Evolutionary conservation across 2,113 vertebrate genomes (phyloP).

Genomic region (Uria lomvia): DNA sequence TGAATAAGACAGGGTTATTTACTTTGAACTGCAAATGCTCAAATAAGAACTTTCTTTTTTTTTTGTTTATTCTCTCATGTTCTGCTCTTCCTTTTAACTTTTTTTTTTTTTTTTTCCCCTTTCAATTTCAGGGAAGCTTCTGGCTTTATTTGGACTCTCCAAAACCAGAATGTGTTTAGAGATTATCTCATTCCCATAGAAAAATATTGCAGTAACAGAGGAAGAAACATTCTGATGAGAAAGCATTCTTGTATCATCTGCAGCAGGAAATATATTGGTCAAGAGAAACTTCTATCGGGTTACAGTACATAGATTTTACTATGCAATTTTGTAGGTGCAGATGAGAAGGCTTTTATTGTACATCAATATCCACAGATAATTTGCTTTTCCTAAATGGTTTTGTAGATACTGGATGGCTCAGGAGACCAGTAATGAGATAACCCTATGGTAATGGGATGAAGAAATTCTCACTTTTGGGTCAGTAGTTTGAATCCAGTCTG

Average conservation of each 20-base stretch:
- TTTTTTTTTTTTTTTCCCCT: neutral
- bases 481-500: neutral
- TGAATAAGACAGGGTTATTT: conserved; percentile 14
- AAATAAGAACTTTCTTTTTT: neutral
- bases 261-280: neutral
- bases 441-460: neutral
- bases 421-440: neutral
- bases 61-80: neutral
- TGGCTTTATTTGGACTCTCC: neutral
- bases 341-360: neutral
- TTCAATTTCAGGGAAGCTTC: neutral
- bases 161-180: neutral
- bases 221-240: neutral
- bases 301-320: conserved; percentile 19
- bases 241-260: neutral
- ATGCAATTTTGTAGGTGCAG: neutral
- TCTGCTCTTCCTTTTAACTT: neutral
- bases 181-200: neutral
- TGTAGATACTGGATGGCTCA: neutral
- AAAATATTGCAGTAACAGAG: neutral
- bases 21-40: conserved; percentile 31
- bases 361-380: neutral
- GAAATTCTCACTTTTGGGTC: neutral
- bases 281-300: neutral
- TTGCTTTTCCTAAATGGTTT: neutral